Conservation (phyloP, 2,797 vertebrate species). For the Oreonectes daqikongensis region DNA sequence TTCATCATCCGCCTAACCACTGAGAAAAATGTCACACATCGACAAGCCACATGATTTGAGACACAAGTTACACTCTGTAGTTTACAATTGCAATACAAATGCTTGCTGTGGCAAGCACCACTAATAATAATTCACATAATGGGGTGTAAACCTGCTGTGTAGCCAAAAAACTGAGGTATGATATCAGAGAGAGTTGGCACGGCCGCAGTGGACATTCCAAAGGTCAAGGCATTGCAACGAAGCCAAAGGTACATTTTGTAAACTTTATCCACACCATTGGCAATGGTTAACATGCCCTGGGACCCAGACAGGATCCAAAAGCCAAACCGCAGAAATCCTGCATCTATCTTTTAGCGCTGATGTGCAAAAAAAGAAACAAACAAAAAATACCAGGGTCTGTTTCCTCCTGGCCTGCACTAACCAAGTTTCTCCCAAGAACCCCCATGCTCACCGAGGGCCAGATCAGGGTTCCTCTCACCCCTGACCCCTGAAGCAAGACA, state of each 20-base stretch:
- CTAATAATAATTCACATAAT: conserved; percentile 13
- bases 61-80: background rate
- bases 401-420: conserved; percentile 27
- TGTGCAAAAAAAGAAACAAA: conserved; percentile 16
- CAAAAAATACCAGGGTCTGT: conserved; percentile 11
- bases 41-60: background rate
- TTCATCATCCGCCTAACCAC: background rate
- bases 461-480: conserved; percentile 30
- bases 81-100: background rate
- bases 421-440: conserved; percentile 28
- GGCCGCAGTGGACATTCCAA: conserved; percentile 18
- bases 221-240: conserved; percentile 18
- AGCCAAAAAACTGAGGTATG: background rate
- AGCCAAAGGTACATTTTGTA: conserved; percentile 32
- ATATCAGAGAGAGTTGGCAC: too few relatives aligned
- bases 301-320: conserved; percentile 25
- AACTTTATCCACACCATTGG: conserved; percentile 19
- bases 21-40: background rate
- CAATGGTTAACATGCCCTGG: conserved; percentile 23
- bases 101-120: background rate
- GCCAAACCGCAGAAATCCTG: conserved; percentile 38
- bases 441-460: conserved; percentile 9
- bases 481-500: conserved; percentile 21
- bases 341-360: conserved; percentile 23
- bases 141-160: conserved; percentile 25